phyloP scores from a whole-genome alignment of 2,797 vertebrate genomes.

The Sebastolobus alascanus region DNA sequence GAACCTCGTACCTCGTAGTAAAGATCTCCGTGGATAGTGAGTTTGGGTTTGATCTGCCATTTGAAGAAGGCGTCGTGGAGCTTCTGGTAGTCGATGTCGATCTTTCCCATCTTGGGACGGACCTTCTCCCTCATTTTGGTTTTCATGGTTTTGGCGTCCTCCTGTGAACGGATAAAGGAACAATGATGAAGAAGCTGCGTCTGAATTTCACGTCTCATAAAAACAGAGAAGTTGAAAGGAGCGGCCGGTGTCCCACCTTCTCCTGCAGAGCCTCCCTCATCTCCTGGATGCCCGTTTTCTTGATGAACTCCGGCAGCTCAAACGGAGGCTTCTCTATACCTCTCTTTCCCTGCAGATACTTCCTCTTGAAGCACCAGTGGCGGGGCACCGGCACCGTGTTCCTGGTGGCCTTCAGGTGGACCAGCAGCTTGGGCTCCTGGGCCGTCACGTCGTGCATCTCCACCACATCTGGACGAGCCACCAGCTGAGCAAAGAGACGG shows the following conservation, averaged over 20 bases:
- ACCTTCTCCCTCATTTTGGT: conserved; percentile 98
- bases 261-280: conserved; percentile 97
- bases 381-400: conserved; percentile 96
- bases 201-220: neutral
- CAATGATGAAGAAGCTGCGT: fast-evolving
- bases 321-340: conserved; percentile 98
- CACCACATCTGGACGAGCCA: conserved; percentile 94
- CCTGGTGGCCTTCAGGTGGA: conserved; percentile 95
- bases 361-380: conserved; percentile 98
- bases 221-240: no score
- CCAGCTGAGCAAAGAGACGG: conserved; percentile 80
- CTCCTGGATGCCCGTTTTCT: conserved; percentile 96
- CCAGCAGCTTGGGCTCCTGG: conserved; percentile 95
- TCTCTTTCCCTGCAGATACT: conserved; percentile 96
- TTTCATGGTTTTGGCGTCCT: conserved; percentile 97
- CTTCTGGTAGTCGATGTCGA: conserved; percentile 97
- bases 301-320: conserved; percentile 96
- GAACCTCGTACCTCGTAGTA: conserved; percentile 90
- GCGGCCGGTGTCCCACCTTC: conserved; percentile 83
- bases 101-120: conserved; percentile 96
- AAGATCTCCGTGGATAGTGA: conserved; percentile 95
- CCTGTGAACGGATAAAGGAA: conserved; percentile 75
- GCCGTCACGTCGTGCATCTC: conserved; percentile 98
- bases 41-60: conserved; percentile 97
- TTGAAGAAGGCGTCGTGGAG: conserved; percentile 98